Percentiles rank a stretch among this genome's conserved stretches.
These are phyloP conservation scores for Pseudochirops corinnae DNA, from an alignment of 2,797 vertebrate genomes.

Conservation along the genomic window DNA sequence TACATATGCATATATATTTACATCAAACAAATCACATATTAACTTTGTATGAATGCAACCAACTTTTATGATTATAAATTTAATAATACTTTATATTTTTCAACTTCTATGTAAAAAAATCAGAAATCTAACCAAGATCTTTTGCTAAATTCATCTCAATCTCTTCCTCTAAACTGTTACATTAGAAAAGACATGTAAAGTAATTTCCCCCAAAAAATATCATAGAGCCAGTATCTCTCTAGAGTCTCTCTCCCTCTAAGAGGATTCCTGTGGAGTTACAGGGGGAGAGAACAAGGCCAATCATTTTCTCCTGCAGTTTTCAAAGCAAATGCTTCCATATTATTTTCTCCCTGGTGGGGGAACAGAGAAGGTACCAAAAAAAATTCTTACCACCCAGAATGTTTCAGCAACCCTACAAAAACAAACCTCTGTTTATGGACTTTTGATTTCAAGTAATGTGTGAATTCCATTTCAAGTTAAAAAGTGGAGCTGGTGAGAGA, in stretches of 20 bases:
- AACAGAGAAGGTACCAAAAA: conserved; percentile 52
- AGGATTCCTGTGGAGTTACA: conserved; percentile 41
- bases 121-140: background rate
- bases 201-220: conserved; percentile 35
- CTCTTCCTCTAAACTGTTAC: conserved; percentile 26
- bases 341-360: conserved; percentile 40
- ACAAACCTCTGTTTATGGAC: conserved; percentile 71
- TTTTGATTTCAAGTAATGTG: conserved; percentile 69
- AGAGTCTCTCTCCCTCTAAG: conserved; percentile 34
- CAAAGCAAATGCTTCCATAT: conserved; percentile 40
- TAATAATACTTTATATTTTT: background rate
- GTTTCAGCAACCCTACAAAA: conserved; percentile 51
- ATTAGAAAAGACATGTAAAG: background rate
- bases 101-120: conserved; percentile 3
- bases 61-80: background rate
- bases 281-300: conserved; percentile 25
- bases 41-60: background rate
- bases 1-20: background rate
- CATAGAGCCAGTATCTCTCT: conserved; percentile 9
- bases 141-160: conserved; percentile 31
- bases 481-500: conserved; percentile 73
- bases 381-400: conserved; percentile 32
- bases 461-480: conserved; percentile 74
- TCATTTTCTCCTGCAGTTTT: conserved; percentile 46
- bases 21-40: background rate